Evolutionary conservation across 1,140 invertebrate species (phyloP).

Genomic region (Camponotus pennsylvanicus): DNA sequence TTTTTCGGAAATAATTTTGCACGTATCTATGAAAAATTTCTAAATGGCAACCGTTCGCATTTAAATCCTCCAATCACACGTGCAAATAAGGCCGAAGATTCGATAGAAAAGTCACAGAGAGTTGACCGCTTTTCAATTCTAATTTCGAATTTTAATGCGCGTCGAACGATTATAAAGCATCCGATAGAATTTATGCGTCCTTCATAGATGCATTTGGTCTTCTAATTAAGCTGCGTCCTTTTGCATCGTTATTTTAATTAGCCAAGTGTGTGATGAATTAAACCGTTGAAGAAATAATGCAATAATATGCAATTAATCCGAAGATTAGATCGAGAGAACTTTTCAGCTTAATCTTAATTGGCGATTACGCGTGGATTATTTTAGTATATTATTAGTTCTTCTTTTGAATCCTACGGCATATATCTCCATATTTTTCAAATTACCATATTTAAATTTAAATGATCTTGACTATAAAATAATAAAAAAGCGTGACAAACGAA

Average conservation of each 20-base stretch:
- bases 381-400: background rate
- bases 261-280: constrained; percentile 9
- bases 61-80: background rate
- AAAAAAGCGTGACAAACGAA: too few species aligned
- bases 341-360: constrained; percentile 60
- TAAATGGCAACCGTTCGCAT: background rate
- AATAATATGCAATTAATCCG: constrained; percentile 22
- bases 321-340: constrained; percentile 28
- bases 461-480: too few species aligned
- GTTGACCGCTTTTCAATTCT: background rate
- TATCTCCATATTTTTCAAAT: background rate
- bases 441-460: background rate
- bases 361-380: background rate
- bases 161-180: constrained; percentile 14
- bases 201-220: background rate
- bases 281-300: constrained; percentile 24
- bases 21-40: too few species aligned
- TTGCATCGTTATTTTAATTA: constrained; percentile 37
- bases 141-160: background rate
- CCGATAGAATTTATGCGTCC: constrained; percentile 8
- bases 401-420: background rate
- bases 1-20: background rate
- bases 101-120: background rate
- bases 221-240: constrained; percentile 19
- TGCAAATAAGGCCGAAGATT: background rate